Evolutionary conservation across 2,888 invertebrate species (phyloP).

Genomic region (Drosophila recens): DNA sequence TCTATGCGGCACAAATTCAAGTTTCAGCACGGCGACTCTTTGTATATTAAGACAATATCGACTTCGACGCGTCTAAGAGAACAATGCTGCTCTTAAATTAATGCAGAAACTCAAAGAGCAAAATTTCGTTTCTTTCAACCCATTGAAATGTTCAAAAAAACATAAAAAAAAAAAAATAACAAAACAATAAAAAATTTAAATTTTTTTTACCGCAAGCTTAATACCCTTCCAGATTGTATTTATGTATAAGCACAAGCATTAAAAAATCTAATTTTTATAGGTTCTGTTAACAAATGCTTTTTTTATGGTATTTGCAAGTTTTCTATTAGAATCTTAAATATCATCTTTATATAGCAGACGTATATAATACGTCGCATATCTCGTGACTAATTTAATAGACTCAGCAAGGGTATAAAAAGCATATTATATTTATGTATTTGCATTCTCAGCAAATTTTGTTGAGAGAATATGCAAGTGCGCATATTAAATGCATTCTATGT

Average conservation of each 20-base stretch:
- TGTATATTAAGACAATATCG: too few relatives aligned
- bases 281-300: too few relatives aligned
- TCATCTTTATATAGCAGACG: neutral
- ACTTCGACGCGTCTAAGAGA: constrained; percentile 16
- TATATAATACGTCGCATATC: neutral
- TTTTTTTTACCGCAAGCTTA: neutral
- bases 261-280: neutral
- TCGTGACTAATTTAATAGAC: constrained; percentile 1
- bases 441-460: constrained; percentile 19
- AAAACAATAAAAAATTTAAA: neutral
- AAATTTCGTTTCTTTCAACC: constrained; percentile 2
- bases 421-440: constrained; percentile 26
- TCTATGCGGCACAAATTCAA: constrained; percentile 44
- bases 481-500: constrained; percentile 14
- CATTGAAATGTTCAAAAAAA: constrained; percentile 8
- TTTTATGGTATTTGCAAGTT: neutral
- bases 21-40: constrained; percentile 35
- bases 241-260: neutral
- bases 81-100: constrained; percentile 18
- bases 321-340: neutral
- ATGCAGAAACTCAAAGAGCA: constrained; percentile 12
- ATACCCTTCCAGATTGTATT: neutral
- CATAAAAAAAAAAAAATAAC: constrained; percentile 4
- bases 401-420: constrained; percentile 5
- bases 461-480: constrained; percentile 7